These are phyloP conservation scores for Campopleginae sp. DNA, from an alignment of 2,888 invertebrate species.

Conservation along the genomic window DNA sequence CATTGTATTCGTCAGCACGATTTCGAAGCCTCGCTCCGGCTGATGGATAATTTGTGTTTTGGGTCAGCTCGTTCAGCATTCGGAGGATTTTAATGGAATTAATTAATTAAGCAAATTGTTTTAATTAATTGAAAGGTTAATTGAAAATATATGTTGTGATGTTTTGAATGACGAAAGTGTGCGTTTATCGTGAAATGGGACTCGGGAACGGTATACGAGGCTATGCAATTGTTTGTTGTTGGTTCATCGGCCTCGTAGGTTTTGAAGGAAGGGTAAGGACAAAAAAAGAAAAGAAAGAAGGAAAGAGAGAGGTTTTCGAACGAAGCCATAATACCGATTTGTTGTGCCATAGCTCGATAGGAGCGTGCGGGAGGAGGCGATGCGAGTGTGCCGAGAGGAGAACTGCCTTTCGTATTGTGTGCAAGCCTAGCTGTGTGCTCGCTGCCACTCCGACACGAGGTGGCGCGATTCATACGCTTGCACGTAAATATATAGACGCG, in stretches of 20 bases:
- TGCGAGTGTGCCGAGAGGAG: constrained; percentile 31
- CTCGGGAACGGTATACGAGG: neutral
- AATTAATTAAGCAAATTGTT: neutral
- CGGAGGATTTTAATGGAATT: neutral
- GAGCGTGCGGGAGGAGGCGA: constrained; percentile 45
- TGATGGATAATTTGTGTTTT: neutral
- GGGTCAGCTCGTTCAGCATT: neutral
- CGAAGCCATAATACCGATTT: constrained; percentile 66
- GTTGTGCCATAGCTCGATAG: constrained; percentile 26
- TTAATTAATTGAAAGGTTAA: neutral
- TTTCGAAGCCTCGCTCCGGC: neutral
- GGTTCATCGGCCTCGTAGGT: constrained; percentile 12
- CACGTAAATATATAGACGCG: constrained; percentile 19
- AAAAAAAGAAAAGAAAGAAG: constrained; percentile 4
- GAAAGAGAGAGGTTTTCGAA: constrained; percentile 30
- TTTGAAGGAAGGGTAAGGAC: constrained; percentile 9
- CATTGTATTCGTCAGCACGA: neutral
- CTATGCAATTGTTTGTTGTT: constrained; percentile 28
- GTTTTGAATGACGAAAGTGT: neutral
- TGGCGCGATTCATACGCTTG: constrained; percentile 30
- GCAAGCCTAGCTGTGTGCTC: constrained; percentile 18
- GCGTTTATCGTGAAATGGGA: neutral
- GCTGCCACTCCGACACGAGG: constrained; percentile 19
- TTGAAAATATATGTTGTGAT: neutral
- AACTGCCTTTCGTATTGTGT: constrained; percentile 13